Evolutionary conservation across 2,797 vertebrate genomes (phyloP).

Genomic region (Acipenser oxyrinchus): DNA sequence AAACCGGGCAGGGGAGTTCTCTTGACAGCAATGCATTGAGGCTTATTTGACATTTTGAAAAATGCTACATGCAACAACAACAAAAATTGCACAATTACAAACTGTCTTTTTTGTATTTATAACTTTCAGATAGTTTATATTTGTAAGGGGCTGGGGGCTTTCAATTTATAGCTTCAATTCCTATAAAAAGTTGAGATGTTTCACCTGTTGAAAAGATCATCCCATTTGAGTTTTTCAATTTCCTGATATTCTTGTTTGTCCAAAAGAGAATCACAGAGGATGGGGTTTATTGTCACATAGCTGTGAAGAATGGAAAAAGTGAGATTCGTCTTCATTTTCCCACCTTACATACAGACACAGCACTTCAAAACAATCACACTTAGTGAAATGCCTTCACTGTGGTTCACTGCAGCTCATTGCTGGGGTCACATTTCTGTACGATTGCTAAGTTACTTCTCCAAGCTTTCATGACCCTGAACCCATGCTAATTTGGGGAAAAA

Average conservation of each 20-base stretch:
- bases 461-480: neutral
- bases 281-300: constrained; percentile 75
- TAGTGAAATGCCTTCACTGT: too few species aligned
- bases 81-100: too few species aligned
- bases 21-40: neutral
- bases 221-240: constrained; percentile 78
- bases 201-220: constrained; percentile 86
- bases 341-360: too few species aligned
- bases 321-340: too few species aligned
- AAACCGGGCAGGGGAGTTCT: neutral
- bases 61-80: too few species aligned
- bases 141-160: too few species aligned
- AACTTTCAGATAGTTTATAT: too few species aligned
- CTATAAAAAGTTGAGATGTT: neutral
- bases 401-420: too few species aligned
- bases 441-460: neutral
- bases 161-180: neutral
- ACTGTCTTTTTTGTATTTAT: too few species aligned
- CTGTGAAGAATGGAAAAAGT: constrained; percentile 42
- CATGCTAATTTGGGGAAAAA: neutral
- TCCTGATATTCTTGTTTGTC: constrained; percentile 80
- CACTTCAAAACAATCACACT: too few species aligned
- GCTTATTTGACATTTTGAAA: neutral
- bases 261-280: constrained; percentile 84
- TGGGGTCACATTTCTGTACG: neutral